Evolutionary conservation across 2,797 vertebrate species (phyloP).

Genomic region (Syngnathus rostellatus): DNA sequence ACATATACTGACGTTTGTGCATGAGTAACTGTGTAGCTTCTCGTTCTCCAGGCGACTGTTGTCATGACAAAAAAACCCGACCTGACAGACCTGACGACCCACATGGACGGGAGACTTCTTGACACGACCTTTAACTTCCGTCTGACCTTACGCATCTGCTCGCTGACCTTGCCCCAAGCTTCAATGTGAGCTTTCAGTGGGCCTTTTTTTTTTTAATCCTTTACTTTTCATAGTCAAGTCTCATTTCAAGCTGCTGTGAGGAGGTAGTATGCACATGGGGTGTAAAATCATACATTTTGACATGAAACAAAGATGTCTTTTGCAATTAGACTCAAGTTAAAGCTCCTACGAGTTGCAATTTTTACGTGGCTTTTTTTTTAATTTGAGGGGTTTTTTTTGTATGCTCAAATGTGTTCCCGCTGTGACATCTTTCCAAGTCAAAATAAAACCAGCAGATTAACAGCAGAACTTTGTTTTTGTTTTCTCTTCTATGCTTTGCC

Average conservation of each 20-base stretch:
- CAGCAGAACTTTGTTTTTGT: neutral
- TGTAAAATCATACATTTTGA: neutral
- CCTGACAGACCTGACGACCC: conserved; percentile 44
- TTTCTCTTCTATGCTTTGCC: too few species aligned
- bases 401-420: neutral
- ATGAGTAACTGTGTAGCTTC: conserved; percentile 61
- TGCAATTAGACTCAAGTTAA: neutral
- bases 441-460: neutral
- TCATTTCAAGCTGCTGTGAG: neutral
- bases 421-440: neutral
- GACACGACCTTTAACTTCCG: conserved; percentile 45
- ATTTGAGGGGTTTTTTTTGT: neutral
- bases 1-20: neutral
- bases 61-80: conserved; percentile 64
- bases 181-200: conserved; percentile 2
- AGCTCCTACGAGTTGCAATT: neutral
- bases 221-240: neutral
- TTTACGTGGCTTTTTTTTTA: neutral
- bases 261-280: neutral
- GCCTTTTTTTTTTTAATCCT: neutral
- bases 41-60: conserved; percentile 67
- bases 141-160: conserved; percentile 5
- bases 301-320: neutral
- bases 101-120: conserved; percentile 53
- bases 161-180: conserved; percentile 2